Base-by-base conservation (phyloP, 1,140 invertebrate species). In the Drosophila elegans region DNA sequence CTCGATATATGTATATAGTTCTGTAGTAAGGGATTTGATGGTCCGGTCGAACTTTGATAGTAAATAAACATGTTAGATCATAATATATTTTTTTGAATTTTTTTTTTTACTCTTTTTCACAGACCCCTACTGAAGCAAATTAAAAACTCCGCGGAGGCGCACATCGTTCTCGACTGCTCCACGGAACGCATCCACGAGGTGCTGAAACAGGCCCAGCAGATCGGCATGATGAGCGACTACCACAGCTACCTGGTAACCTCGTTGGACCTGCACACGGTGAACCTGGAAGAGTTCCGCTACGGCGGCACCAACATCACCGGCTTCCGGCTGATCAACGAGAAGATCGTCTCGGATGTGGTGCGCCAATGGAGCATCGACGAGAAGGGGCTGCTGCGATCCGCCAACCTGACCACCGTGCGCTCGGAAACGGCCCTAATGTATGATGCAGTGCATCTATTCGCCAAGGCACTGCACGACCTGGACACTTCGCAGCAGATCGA, bases 381-480 rank as follows among this genome's bases (percentile, higher is more conserved):
- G 36, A 91, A 92, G 59, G 91, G 91, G 0, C 12, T 91, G 57
- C 32, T 91, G 7, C 78, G 85, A 3, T 91, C 91, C 3, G 91
- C 91, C 10, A 92, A 92, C 69, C 74, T 92, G 21, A 85, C 85
- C 21, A 91, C 91, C 27, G 75, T 92, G 9, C 94, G 98, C 97
- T 98, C 98, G 61, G 97, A 99, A 93, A 98, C 97, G 4, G 98
- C 98, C 3, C 93, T 99, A 46, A 97, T 98, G 94, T 99, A 98
- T 91, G 98, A 99, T 91, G 98, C 98, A 3, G 98, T 99, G 25
- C 95, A 97, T 92, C 93, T 99, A 54, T 99, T 99, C 89, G 96
- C 97, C n/a, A 97, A 96, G 93, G 98, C 98, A 0, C 93, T 99
- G 12, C 96, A 98, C 86, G 97, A 98, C 78, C 93, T 99, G 68